These are phyloP conservation scores for Diprion similis DNA, from an alignment of 1,140 invertebrate genomes.

Conservation along the genomic window DNA sequence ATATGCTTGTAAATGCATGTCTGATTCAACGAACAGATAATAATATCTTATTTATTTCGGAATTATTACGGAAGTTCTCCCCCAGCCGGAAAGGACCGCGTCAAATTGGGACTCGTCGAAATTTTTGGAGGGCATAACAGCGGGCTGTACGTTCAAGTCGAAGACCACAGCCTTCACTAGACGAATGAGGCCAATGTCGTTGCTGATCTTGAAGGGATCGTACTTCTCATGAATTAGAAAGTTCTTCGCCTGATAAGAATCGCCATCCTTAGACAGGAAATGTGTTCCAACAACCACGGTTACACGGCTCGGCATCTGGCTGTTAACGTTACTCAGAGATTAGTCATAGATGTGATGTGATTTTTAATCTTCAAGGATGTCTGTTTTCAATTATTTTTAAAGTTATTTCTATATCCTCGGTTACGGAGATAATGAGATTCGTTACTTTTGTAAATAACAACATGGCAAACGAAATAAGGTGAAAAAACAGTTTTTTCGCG, in stretches of 20 bases:
- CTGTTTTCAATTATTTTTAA: too few species aligned
- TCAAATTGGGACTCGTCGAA: conserved; percentile 13
- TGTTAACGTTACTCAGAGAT: not conserved
- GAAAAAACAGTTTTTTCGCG: too few species aligned
- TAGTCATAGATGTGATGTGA: too few species aligned
- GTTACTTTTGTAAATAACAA: too few species aligned
- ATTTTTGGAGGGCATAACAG: conserved; percentile 33
- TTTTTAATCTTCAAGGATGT: too few species aligned
- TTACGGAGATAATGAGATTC: too few species aligned
- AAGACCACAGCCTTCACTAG: conserved; percentile 44
- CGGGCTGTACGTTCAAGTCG: conserved; percentile 45
- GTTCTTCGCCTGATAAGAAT: conserved; percentile 39
- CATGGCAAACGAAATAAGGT: too few species aligned
- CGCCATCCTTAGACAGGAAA: conserved; percentile 37
- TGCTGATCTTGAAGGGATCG: conserved; percentile 33
- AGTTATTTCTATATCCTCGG: too few species aligned
- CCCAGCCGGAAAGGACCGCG: conserved; percentile 61
- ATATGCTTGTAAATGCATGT: not conserved
- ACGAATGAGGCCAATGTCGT: conserved; percentile 63
- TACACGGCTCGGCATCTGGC: conserved; percentile 18
- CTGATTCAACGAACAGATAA: conserved; percentile 7
- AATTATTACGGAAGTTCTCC: conserved; percentile 42
- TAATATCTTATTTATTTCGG: not conserved
- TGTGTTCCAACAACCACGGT: conserved; percentile 47
- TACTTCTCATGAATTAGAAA: conserved; percentile 53